Conservation (phyloP, 2,113 vertebrate species). For the Fregetta grallaria region DNA sequence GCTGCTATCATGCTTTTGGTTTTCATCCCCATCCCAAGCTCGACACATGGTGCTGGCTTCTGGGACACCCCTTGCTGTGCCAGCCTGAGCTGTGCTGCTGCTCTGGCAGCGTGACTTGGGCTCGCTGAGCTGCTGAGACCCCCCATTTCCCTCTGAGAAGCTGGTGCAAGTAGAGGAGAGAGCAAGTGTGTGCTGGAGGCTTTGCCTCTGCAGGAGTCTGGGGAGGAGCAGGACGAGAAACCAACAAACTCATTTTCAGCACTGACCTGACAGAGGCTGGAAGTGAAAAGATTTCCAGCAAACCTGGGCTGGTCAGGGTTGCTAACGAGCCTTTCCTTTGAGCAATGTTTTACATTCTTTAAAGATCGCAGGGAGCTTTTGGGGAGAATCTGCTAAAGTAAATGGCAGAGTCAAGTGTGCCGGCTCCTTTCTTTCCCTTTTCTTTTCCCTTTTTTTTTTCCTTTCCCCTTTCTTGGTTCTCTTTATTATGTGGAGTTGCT, state of each 20-base stretch:
- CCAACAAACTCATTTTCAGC: constrained; percentile 71
- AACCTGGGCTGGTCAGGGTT: constrained; percentile 74
- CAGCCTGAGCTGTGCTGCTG: background rate
- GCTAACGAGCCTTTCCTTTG: constrained; percentile 81
- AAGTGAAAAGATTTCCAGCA: constrained; percentile 76
- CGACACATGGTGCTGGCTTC: fast-evolving
- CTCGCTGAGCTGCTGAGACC: background rate
- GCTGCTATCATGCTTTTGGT: background rate
- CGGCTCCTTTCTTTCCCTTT: constrained; percentile 67
- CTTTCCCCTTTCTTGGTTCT: constrained; percentile 81
- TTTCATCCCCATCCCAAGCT: background rate
- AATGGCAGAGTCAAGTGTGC: constrained; percentile 76
- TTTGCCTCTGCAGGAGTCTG: constrained; percentile 15
- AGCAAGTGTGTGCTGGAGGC: background rate
- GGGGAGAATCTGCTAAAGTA: constrained; percentile 68
- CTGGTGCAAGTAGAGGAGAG: background rate
- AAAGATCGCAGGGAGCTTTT: constrained; percentile 66
- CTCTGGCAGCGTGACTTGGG: background rate
- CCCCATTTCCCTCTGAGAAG: fast-evolving
- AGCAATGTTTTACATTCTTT: constrained; percentile 73
- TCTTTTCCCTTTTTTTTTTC: constrained; percentile 50
- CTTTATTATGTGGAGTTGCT: constrained; percentile 85
- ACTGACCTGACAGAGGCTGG: constrained; percentile 71
- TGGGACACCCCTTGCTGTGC: background rate
- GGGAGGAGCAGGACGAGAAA: constrained; percentile 42